These are phyloP conservation scores for Neomonachus schauinslandi DNA, from an alignment of 2,113 vertebrate genomes.

Conservation along the genomic window DNA sequence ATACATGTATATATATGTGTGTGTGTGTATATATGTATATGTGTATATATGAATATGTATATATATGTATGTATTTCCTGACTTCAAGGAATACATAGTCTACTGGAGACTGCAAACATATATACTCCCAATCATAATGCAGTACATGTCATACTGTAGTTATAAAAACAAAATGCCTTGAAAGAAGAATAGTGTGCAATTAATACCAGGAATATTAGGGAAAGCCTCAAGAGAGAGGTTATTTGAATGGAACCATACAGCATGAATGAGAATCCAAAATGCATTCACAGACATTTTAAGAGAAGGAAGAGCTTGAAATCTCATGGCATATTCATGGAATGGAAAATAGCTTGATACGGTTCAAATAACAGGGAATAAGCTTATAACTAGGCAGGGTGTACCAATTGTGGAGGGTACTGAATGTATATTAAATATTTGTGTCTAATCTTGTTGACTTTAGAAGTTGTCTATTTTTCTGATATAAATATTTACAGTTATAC, in stretches of 20 bases:
- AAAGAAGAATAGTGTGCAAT: too few relatives aligned
- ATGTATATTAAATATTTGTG: rapidly evolving
- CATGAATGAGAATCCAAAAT: background rate
- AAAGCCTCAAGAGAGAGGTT: background rate
- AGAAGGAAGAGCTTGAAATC: background rate
- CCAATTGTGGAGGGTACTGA: rapidly evolving
- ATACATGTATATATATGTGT: too few relatives aligned
- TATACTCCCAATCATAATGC: background rate
- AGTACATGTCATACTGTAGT: background rate
- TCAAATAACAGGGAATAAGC: background rate
- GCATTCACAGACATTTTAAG: background rate
- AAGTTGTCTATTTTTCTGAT: background rate
- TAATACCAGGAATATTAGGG: background rate
- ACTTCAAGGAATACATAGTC: background rate
- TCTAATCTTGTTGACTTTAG: background rate
- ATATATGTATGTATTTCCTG: background rate
- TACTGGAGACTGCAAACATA: background rate
- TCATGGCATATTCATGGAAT: background rate
- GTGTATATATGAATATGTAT: rapidly evolving
- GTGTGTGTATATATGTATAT: background rate
- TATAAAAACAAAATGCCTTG: background rate
- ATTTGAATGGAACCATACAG: background rate
- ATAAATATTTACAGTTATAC: background rate
- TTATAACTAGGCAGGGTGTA: background rate
- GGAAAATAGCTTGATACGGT: background rate